Evolutionary conservation across 2,113 vertebrate genomes (phyloP).

Genomic region (Pterocles burchelli): DNA sequence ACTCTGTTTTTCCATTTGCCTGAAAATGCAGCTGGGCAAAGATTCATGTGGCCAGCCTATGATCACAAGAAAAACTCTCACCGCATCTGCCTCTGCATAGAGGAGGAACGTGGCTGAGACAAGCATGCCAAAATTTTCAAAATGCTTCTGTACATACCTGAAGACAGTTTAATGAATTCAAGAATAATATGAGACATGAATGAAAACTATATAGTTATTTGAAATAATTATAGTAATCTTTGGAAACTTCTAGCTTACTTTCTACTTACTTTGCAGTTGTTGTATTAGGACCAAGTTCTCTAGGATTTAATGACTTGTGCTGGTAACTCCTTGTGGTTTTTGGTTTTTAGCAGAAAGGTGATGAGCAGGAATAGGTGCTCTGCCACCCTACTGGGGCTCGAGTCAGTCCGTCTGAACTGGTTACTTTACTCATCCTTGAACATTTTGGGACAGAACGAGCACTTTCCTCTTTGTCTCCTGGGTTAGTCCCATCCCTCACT

Average conservation of each 20-base stretch:
- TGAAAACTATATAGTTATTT: not conserved
- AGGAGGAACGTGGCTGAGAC: not conserved
- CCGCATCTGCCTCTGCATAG: not conserved
- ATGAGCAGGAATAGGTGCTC: not conserved
- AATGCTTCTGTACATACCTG: not conserved
- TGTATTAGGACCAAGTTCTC: not conserved
- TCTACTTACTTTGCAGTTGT: not conserved
- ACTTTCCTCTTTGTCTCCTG: not conserved
- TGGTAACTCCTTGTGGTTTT: not conserved
- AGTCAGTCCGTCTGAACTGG: not conserved
- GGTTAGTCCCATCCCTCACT: not conserved
- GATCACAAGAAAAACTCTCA: not conserved
- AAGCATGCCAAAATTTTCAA: not conserved
- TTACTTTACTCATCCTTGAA: not conserved
- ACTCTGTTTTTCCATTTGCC: not conserved
- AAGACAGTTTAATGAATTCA: not conserved
- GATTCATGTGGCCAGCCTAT: not conserved
- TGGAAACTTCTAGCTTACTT: not conserved
- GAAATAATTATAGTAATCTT: not conserved
- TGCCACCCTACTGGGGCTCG: not conserved
- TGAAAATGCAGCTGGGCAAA: not conserved
- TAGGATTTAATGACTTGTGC: not conserved
- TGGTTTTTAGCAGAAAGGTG: not conserved
- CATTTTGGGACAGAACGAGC: not conserved
- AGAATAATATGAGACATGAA: not conserved